phyloP scores from a whole-genome alignment of 1,140 invertebrate genomes.

The Rhopalosiphum maidis region DNA sequence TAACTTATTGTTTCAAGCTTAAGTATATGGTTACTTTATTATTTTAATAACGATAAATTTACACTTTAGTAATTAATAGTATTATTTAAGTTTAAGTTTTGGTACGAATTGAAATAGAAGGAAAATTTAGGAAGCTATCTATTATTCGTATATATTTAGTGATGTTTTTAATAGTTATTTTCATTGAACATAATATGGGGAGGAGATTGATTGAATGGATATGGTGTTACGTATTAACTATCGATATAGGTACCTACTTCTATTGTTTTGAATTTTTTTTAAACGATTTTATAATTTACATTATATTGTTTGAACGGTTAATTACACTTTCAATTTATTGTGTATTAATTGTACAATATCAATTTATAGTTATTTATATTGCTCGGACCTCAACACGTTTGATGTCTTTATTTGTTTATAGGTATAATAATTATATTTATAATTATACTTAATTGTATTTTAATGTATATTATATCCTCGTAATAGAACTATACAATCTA shows the following conservation, averaged over 20 bases:
- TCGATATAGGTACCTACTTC: neutral
- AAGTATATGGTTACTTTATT: too few relatives aligned
- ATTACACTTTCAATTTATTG: neutral
- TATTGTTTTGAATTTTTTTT: neutral
- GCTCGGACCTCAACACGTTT: neutral
- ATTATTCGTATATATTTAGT: too few relatives aligned
- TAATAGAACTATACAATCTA: neutral
- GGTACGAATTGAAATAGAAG: neutral
- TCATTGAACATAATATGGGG: neutral
- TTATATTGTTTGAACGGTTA: neutral
- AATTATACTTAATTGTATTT: neutral
- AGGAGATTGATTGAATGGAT: too few relatives aligned
- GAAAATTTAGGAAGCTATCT: too few relatives aligned
- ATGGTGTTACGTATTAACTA: too few relatives aligned
- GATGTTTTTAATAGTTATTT: neutral
- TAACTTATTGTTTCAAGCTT: too few relatives aligned
- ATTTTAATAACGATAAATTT: neutral
- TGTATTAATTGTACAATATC: neutral
- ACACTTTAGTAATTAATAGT: neutral
- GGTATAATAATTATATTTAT: neutral
- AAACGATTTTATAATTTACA: neutral
- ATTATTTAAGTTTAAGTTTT: too few relatives aligned
- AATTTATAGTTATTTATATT: neutral
- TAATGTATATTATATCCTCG: neutral
- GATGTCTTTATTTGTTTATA: neutral